Evolutionary conservation across 2,113 vertebrate species (phyloP), one percentile per base, ranked within the genome.

Genomic region (Craseonycteris thonglongyai): DNA sequence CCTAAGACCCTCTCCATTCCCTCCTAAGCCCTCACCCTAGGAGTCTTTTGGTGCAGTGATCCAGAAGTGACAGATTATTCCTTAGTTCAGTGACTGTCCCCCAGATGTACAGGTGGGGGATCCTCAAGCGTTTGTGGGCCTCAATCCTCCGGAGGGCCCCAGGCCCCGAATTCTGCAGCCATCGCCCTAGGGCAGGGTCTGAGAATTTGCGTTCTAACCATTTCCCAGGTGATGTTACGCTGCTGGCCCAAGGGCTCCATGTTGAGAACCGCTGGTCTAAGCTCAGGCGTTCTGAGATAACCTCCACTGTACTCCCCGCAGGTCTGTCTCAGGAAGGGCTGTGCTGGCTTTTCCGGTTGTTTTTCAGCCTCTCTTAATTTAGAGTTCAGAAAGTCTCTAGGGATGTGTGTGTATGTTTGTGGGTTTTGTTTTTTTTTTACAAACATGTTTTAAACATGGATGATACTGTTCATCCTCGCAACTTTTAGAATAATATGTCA

Each of bases 101-200:
- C 22, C 30, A 35, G 51, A 80, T 0, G 7, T 65, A 35, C 10
- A 30, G 11, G 40, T 35, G 0, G 30, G 68, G 68, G 1, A 19
- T n/a, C 65, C 63, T 38, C 0, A 1, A 8, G 13, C 26, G 28
- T 79, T 12, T 15, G 33, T 28, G 49, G n/a, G n/a, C 12, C 83
- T 75, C 58, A 18, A 12, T 91, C 35, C 19, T 28, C 35, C 9
- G 40, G 15, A 35, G 65, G 26, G 5, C 14, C 69, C 42, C 13
- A 22, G 1, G 1, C 14, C 40, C 42, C 0, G 0, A 49, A 10
- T 69, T 69, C 42, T 38, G 42, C 30, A 11, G 26, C 24, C 14
- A n/a, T 14, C 6, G 51, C 40, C 69, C 59, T 61, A 14, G 69
- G 61, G 5, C 21, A 12, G 69, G n/a, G 10, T 40, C n/a, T 26